Percentiles rank a stretch among this genome's conserved stretches.
These are phyloP conservation scores for Enteromius fasciolatus DNA, from an alignment of 2,797 vertebrate genomes.

Conservation along the genomic window DNA sequence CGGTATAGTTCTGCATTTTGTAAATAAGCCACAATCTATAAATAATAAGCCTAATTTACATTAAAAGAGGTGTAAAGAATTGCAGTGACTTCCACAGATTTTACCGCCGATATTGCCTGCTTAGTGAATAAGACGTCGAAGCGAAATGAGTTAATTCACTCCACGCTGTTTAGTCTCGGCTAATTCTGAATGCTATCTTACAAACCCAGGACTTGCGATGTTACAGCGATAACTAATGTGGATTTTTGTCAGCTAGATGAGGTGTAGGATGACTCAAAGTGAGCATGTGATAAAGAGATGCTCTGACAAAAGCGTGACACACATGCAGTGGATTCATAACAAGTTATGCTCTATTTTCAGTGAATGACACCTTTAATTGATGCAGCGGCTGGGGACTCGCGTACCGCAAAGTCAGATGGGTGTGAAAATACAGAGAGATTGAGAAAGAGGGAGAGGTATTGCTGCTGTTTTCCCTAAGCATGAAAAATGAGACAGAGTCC, in stretches of 20 bases:
- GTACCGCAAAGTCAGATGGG: conserved; percentile 22
- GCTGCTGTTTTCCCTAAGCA: conserved; percentile 35
- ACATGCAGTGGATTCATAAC: conserved; percentile 11
- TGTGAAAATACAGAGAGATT: conserved; percentile 5
- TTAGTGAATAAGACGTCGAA: background rate
- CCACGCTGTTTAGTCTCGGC: conserved; percentile 6
- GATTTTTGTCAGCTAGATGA: conserved; percentile 25
- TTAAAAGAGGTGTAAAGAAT: background rate
- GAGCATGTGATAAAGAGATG: conserved; percentile 50
- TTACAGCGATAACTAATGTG: conserved; percentile 2
- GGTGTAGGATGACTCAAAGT: conserved; percentile 39
- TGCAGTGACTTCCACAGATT: background rate
- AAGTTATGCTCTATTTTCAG: conserved; percentile 46
- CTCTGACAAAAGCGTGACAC: conserved; percentile 47
- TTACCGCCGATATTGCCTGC: background rate
- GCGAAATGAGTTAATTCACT: background rate
- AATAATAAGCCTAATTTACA: conserved; percentile 21
- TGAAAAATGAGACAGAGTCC: conserved; percentile 38
- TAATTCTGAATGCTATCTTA: conserved; percentile 28
- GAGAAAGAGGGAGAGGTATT: conserved; percentile 6
- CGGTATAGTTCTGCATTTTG: background rate
- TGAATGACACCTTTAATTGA: conserved; percentile 49
- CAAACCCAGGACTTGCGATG: conserved; percentile 10
- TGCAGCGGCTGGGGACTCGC: conserved; percentile 25
- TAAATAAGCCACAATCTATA: conserved; percentile 17